phyloP scores from a whole-genome alignment of 2,797 vertebrate genomes.

The Antennarius maculatus region DNA sequence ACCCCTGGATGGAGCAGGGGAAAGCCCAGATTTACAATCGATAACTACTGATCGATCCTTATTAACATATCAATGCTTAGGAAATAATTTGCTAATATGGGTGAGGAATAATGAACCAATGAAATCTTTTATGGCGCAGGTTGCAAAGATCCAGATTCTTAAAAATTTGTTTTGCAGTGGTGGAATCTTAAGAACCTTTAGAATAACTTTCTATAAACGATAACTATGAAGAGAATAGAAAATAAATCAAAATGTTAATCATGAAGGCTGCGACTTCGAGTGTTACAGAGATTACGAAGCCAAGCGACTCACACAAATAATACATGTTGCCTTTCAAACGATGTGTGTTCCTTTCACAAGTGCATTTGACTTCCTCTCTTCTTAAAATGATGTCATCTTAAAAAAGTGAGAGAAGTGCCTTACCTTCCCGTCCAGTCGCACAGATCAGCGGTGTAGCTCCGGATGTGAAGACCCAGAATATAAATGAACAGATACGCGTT shows the following conservation, averaged over 20 bases:
- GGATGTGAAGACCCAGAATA: slow-evolving; percentile 41
- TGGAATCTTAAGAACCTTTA: background rate
- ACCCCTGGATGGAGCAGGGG: slow-evolving; percentile 65
- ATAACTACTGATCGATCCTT: background rate
- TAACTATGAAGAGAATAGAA: too few species aligned
- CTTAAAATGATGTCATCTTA: too few species aligned
- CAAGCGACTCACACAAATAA: background rate
- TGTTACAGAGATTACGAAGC: too few species aligned
- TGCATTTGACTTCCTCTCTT: background rate
- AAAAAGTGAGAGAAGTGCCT: slow-evolving; percentile 13
- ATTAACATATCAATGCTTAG: background rate
- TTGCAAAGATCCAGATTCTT: background rate
- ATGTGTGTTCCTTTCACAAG: background rate
- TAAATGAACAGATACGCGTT: slow-evolving; percentile 21
- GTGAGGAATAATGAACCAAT: background rate
- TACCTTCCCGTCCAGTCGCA: slow-evolving; percentile 84
- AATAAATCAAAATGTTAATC: background rate
- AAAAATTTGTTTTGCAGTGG: background rate
- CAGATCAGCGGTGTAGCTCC: slow-evolving; percentile 59
- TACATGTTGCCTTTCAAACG: background rate
- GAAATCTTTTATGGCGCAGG: background rate
- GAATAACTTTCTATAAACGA: too few species aligned
- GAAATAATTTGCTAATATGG: background rate
- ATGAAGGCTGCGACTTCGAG: background rate
- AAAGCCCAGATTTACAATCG: too few species aligned